Conservation (phyloP, 1,140 invertebrate genomes). For the Euura lappo region DNA sequence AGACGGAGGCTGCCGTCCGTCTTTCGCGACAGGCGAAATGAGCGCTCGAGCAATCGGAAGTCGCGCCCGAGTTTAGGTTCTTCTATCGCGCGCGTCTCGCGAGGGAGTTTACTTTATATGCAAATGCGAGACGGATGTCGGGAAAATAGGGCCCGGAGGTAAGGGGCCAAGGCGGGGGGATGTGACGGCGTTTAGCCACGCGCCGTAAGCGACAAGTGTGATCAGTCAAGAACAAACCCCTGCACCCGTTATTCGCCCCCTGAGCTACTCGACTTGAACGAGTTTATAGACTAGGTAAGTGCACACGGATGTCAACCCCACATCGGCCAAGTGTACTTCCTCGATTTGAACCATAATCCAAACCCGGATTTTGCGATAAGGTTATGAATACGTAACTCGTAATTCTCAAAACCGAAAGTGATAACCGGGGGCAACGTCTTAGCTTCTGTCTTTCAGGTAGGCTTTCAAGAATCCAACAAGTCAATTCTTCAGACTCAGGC, state of each 20-base stretch:
- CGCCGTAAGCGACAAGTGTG: constrained; percentile 7
- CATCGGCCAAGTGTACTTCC: neutral
- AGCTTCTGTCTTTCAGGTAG: no score
- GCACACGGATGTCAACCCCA: neutral
- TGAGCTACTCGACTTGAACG: neutral
- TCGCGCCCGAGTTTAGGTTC: constrained; percentile 20
- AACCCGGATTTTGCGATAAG: neutral
- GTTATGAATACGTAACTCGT: neutral
- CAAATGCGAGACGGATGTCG: constrained; percentile 29
- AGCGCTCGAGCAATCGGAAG: constrained; percentile 44
- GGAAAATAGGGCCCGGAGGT: constrained; percentile 11
- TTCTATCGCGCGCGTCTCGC: constrained; percentile 4
- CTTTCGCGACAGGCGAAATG: constrained; percentile 51
- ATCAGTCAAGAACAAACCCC: constrained; percentile 8
- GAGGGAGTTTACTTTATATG: constrained; percentile 39
- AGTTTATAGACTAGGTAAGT: neutral
- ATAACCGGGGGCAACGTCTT: neutral
- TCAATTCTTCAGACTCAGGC: no score
- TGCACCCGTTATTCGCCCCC: neutral
- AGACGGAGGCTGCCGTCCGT: constrained; percentile 28
- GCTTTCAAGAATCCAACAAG: no score
- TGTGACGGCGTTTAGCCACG: constrained; percentile 30
- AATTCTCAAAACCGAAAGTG: neutral
- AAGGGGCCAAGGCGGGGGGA: constrained; percentile 21
- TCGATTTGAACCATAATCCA: neutral